These are phyloP conservation scores for Chloroceryle inda DNA, from an alignment of 2,797 vertebrate genomes.

Conservation along the genomic window DNA sequence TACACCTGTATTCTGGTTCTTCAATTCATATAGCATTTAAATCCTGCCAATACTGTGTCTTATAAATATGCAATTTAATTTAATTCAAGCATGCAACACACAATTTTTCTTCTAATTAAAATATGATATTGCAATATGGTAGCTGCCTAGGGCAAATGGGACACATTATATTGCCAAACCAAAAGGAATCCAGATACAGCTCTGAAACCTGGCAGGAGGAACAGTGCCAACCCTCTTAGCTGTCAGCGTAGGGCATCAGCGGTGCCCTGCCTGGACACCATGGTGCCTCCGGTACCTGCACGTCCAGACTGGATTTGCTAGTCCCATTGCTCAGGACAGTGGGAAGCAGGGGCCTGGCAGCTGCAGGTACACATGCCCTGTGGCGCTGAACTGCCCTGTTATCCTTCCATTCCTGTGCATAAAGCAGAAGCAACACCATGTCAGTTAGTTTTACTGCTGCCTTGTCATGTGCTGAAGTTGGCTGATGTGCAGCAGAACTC, in stretches of 20 bases:
- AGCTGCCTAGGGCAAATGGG: slow-evolving; percentile 46
- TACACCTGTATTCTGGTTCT: slow-evolving; percentile 53
- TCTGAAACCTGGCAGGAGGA: not conserved
- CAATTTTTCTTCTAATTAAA: slow-evolving; percentile 67
- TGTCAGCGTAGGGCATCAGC: accelerated
- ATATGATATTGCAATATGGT: not conserved
- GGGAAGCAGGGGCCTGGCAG: not conserved
- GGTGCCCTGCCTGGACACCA: not conserved
- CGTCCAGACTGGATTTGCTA: not conserved
- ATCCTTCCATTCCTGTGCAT: not conserved
- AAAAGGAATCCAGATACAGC: not conserved
- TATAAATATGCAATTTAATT: slow-evolving; percentile 67
- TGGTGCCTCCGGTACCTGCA: accelerated
- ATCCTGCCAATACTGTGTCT: slow-evolving; percentile 44
- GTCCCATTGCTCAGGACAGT: accelerated
- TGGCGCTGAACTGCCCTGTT: not conserved
- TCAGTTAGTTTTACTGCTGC: not conserved
- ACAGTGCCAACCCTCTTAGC: no score
- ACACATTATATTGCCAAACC: not conserved
- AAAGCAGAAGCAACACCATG: not conserved
- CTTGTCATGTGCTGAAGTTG: not conserved
- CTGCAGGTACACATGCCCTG: accelerated
- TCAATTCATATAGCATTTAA: slow-evolving; percentile 45
- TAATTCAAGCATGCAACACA: slow-evolving; percentile 53
- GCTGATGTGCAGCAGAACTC: not conserved